Conservation (phyloP, 2,113 vertebrate species). For the Neolamprologus modestus region DNA sequence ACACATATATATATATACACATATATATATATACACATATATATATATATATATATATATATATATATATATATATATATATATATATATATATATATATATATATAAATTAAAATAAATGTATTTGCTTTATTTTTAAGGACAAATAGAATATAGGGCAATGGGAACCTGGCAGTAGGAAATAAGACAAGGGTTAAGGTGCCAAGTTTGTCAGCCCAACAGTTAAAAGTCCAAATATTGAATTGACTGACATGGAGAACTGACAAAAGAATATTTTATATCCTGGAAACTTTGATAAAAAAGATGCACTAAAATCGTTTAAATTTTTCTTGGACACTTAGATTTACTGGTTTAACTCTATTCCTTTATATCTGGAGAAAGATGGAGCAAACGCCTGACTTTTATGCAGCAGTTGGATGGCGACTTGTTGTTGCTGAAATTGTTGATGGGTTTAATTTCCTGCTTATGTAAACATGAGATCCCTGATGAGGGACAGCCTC, state of each 20-base stretch:
- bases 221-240: not conserved
- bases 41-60: no score
- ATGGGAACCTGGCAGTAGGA: not conserved
- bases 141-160: not conserved
- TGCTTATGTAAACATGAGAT: not conserved
- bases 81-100: no score
- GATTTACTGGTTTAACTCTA: not conserved
- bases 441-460: not conserved
- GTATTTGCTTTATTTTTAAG: not conserved
- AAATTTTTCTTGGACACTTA: not conserved
- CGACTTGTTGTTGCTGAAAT: not conserved
- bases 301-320: not conserved
- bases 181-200: not conserved
- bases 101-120: not conserved
- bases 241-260: not conserved
- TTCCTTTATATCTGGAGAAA: not conserved
- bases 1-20: no score
- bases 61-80: no score
- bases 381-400: not conserved
- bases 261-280: not conserved
- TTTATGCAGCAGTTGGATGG: not conserved
- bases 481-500: not conserved
- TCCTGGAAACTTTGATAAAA: not conserved
- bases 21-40: no score
- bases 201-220: not conserved